Evolutionary conservation across 2,888 invertebrate species (phyloP).

Genomic region (Andrena bicolor): DNA sequence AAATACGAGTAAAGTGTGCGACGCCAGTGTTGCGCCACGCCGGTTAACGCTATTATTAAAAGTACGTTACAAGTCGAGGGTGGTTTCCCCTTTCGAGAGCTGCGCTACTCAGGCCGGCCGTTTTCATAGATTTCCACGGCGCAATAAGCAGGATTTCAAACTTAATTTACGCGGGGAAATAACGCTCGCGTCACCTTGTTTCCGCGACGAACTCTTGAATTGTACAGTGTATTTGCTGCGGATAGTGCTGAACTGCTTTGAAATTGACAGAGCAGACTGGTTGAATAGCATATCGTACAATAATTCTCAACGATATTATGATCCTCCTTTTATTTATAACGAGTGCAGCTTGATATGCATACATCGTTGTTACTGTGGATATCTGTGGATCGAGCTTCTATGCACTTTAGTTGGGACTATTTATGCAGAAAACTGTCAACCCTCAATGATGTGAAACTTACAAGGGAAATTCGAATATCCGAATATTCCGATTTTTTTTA

Average conservation of each 20-base stretch:
- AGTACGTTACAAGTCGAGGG: conserved; percentile 41
- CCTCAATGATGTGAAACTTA: no score
- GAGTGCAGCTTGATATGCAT: no score
- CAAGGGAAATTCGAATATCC: no score
- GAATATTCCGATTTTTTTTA: no score
- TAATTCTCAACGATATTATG: conserved; percentile 28
- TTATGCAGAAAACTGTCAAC: no score
- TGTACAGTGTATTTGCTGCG: conserved; percentile 14
- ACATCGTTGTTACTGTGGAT: no score
- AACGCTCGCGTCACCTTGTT: conserved; percentile 56
- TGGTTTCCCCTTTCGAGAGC: conserved; percentile 53
- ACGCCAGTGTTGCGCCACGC: conserved; percentile 33
- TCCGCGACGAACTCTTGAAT: conserved; percentile 43
- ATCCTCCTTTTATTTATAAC: not conserved
- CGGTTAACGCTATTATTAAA: conserved; percentile 64
- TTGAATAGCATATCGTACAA: conserved; percentile 52
- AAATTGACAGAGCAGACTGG: conserved; percentile 40
- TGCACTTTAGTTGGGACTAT: no score
- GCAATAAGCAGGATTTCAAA: conserved; percentile 65
- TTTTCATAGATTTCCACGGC: conserved; percentile 57
- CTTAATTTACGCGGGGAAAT: conserved; percentile 68
- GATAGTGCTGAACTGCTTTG: conserved; percentile 38
- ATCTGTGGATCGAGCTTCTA: no score
- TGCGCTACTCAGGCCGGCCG: conserved; percentile 36
- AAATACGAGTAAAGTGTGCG: conserved; percentile 41